These are phyloP conservation scores for Cheumatopsyche charites DNA, from an alignment of 1,140 invertebrate genomes.

Conservation along the genomic window DNA sequence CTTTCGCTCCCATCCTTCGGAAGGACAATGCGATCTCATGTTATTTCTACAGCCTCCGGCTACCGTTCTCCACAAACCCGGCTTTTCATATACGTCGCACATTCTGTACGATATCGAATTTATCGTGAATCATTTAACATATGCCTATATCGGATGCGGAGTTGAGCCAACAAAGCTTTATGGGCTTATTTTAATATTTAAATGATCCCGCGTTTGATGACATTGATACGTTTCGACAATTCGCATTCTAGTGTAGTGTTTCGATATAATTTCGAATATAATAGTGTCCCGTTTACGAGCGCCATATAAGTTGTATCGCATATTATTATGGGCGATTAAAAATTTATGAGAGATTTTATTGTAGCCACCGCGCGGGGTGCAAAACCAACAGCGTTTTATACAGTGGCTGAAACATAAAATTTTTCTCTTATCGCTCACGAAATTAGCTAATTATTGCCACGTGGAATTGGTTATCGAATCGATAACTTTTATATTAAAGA, in stretches of 20 bases:
- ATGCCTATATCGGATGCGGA: no score
- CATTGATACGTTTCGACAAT: no score
- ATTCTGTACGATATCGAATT: conserved; percentile 4
- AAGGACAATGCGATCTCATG: conserved; percentile 43
- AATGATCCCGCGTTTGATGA: no score
- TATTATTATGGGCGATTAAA: conserved; percentile 30
- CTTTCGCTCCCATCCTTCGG: conserved; percentile 30
- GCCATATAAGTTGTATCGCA: not conserved
- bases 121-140: not conserved
- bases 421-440: conserved; percentile 6
- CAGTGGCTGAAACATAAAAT: conserved; percentile 1
- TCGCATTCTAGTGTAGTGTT: not conserved
- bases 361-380: conserved; percentile 1
- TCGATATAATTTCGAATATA: not conserved
- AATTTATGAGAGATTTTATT: conserved; percentile 27
- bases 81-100: not conserved
- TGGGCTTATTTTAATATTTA: no score
- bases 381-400: conserved; percentile 18
- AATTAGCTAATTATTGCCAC: conserved; percentile 8
- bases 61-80: not conserved
- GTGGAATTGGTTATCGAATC: no score
- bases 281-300: not conserved
- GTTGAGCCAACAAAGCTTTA: no score
- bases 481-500: no score
- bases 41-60: conserved; percentile 27